Conservation (phyloP, 2,113 vertebrate species). For the Alces alces region DNA sequence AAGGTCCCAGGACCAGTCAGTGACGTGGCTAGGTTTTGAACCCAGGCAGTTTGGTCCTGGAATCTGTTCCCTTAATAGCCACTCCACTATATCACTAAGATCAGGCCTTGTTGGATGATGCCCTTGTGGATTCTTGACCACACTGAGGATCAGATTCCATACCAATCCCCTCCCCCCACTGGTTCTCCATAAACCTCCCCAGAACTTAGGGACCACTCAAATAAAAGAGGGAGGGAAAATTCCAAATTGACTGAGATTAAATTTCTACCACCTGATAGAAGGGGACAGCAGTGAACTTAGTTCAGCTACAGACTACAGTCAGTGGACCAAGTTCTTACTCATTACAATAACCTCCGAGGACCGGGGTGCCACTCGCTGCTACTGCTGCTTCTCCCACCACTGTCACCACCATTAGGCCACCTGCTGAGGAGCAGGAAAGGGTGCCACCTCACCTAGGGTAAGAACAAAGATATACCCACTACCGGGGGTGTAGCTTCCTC, state of each 20-base stretch:
- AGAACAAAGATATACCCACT: background rate
- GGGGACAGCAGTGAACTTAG: no score
- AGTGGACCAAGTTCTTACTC: background rate
- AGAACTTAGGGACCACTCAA: background rate
- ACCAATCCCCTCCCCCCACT: no score
- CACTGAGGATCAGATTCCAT: background rate
- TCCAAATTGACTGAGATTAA: background rate
- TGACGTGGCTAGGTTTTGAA: background rate
- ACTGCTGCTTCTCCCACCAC: background rate
- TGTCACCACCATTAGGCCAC: background rate
- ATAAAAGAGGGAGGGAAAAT: background rate
- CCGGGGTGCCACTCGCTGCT: rapidly evolving
- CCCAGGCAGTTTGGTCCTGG: background rate
- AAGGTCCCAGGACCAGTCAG: background rate
- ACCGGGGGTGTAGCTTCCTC: background rate
- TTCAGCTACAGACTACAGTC: background rate
- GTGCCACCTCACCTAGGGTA: background rate
- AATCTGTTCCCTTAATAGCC: no score
- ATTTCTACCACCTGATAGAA: background rate
- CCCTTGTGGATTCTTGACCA: background rate
- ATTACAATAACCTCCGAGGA: rapidly evolving
- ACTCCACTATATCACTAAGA: background rate
- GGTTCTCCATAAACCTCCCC: background rate
- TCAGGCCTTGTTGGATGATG: background rate
- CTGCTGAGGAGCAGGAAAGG: background rate